Evolutionary conservation across 2,797 vertebrate species (phyloP), one percentile per base, ranked within the genome.

Genomic region (Pangasius mekongensis): DNA sequence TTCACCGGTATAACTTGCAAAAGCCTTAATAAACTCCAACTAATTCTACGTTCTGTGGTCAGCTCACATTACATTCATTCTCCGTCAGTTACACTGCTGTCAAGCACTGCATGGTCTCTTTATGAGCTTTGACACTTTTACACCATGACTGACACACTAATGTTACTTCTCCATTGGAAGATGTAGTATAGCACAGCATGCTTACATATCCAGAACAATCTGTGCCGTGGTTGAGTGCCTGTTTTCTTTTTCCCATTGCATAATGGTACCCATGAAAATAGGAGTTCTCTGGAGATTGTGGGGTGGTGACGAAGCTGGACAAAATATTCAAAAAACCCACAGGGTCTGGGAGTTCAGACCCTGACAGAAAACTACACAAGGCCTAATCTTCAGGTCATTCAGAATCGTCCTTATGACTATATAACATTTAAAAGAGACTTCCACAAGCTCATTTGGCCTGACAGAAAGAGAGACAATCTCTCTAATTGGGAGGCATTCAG

Each of bases 81-180:
- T 66, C 39, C 3, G 39, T 66, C 39, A 49, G 80, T 43, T 83
- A 66, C n/a, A 49, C 47, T 22, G n/a, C 62, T 84, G 47, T 64
- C 64, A 84, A 69, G 64, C 64, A 54, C 11, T 54, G 9, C 83
- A 84, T 54, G 83, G 47, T 54, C 39, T 49, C 20, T 54, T 56
- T 54, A 69, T 84, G n/a, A 84, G 47, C 64, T 84, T 33, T 84
- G 62, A 84, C 83, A 69, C 47, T 36, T 83, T 84, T 69, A 84
- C 64, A 69, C 83, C 27, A 47, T 14, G 52, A 36, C 64, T 69
- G 43, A 67, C 62, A 83, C 81, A 47, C 8, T 67, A 52, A 67
- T 22, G 9, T 62, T 67, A 67, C 62, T 49, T 43, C 58, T 49
- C 27, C n/a, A 52, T 0, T 84, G 43, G 16, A 30, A 30, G 60